Conservation (phyloP, 2,797 vertebrate genomes). For the Silurus lanzhouensis region DNA sequence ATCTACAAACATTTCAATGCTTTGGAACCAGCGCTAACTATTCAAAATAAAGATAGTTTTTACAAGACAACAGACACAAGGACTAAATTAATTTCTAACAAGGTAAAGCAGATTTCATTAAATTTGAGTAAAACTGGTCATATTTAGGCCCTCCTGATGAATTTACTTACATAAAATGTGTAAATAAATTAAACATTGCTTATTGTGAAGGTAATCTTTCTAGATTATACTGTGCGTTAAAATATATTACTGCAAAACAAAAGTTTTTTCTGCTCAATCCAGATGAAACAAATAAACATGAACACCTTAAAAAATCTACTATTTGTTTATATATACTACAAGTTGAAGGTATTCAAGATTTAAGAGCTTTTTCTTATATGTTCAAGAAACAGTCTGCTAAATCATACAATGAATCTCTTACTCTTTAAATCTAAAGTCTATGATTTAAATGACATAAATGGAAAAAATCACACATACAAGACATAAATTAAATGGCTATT, state of each 20-base stretch:
- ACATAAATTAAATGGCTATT: background rate
- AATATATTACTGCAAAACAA: background rate
- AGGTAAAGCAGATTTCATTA: background rate
- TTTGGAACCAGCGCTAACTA: background rate
- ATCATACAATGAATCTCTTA: too few species aligned
- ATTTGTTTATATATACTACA: too few species aligned
- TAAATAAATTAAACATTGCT: background rate
- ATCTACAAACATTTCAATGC: slow-evolving; percentile 68
- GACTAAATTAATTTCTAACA: background rate
- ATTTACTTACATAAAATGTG: background rate
- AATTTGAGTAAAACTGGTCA: too few species aligned
- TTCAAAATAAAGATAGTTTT: background rate
- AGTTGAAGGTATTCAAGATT: too few species aligned
- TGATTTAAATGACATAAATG: too few species aligned
- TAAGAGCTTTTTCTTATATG: too few species aligned
- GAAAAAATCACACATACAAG: too few species aligned
- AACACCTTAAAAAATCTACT: too few species aligned
- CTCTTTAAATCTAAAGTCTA: too few species aligned
- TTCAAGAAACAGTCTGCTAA: too few species aligned
- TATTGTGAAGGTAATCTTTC: background rate
- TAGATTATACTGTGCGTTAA: background rate
- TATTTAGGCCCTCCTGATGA: background rate
- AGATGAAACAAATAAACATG: background rate
- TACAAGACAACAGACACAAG: background rate
- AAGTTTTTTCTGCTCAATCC: background rate